Percentiles rank a stretch among this genome's conserved stretches.
These are phyloP conservation scores for Cyphomyrmex costatus DNA, from an alignment of 1,140 invertebrate genomes.

Conservation along the genomic window DNA sequence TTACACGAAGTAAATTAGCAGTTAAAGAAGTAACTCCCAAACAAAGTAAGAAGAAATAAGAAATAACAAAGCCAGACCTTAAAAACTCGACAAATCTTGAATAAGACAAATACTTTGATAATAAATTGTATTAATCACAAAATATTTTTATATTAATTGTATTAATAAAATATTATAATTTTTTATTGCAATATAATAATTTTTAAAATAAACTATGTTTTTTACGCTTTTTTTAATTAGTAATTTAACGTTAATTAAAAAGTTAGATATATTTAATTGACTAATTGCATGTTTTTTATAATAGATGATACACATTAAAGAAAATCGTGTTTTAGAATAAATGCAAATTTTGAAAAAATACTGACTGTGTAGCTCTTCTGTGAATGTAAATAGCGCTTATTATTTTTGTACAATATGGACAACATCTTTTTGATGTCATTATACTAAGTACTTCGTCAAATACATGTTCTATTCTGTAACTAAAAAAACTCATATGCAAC, in stretches of 20 bases:
- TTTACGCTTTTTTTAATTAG: background rate
- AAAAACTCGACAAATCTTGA: conserved; percentile 42
- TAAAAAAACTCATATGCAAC: background rate
- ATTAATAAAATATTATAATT: background rate
- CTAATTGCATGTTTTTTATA: background rate
- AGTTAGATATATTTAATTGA: background rate
- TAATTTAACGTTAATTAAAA: background rate
- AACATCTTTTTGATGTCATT: conserved; percentile 10
- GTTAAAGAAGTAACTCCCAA: conserved; percentile 41
- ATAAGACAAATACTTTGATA: background rate
- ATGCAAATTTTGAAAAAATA: conserved; percentile 11
- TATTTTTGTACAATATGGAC: conserved; percentile 30
- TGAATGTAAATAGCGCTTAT: conserved; percentile 33
- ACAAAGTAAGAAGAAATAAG: conserved; percentile 27
- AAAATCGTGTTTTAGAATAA: background rate
- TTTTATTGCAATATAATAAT: background rate
- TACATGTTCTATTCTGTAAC: conserved; percentile 56
- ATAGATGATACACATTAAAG: background rate
- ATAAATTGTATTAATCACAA: background rate
- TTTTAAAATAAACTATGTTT: background rate
- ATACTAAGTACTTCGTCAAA: conserved; percentile 30
- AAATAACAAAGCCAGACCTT: conserved; percentile 16
- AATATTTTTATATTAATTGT: conserved; percentile 3
- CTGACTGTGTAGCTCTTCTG: conserved; percentile 24
- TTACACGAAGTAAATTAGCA: conserved; percentile 40